Conservation (phyloP, 1,140 invertebrate genomes). For the Whitmania pigra region DNA sequence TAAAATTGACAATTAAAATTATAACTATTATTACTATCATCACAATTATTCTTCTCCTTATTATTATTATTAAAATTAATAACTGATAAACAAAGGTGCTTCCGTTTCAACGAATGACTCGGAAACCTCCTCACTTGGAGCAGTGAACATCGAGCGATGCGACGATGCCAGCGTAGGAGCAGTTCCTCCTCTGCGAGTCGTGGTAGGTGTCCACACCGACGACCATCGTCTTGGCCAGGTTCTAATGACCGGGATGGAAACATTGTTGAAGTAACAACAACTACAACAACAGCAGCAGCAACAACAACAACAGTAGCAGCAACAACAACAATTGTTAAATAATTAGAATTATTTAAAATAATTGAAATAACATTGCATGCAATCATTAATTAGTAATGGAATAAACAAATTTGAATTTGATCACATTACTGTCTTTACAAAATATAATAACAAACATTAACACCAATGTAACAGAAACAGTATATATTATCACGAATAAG, state of each 20-base stretch:
- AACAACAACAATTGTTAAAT: no score
- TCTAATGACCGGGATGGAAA: background rate
- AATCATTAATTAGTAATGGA: no score
- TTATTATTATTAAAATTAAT: no score
- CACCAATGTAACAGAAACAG: background rate
- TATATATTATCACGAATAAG: background rate
- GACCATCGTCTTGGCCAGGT: background rate
- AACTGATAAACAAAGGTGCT: background rate
- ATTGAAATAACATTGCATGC: background rate
- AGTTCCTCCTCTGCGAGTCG: background rate
- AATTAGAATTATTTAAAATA: no score
- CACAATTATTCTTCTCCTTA: no score
- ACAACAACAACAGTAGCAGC: background rate
- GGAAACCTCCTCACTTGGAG: background rate
- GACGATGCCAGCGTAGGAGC: conserved; percentile 1
- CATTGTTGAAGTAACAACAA: background rate
- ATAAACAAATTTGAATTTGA: no score
- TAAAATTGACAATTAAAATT: no score
- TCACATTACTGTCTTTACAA: no score
- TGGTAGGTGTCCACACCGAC: conserved; percentile 11
- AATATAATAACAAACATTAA: conserved; percentile 2
- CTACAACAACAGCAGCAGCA: background rate
- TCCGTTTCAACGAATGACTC: background rate
- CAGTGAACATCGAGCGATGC: background rate
- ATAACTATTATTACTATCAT: no score